These are phyloP conservation scores for Netelia fuscicornis DNA, from an alignment of 2,888 invertebrate species.

Conservation along the genomic window DNA sequence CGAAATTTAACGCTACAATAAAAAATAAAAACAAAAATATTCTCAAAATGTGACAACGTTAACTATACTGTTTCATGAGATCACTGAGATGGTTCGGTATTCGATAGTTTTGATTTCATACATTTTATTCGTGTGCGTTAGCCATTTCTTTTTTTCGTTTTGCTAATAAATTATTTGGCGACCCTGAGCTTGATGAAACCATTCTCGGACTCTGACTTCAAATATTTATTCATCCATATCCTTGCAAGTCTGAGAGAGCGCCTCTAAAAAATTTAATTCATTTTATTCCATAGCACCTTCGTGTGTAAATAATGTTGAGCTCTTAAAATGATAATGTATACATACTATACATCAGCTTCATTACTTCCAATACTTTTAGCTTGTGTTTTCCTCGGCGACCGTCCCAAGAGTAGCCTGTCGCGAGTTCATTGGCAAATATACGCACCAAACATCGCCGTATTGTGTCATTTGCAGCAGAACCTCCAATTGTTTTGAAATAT, in stretches of 20 bases:
- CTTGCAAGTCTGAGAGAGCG: neutral
- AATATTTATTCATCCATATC: slow-evolving; percentile 29
- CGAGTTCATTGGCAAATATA: slow-evolving; percentile 37
- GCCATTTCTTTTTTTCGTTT: slow-evolving; percentile 39
- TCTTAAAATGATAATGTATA: slow-evolving; percentile 33
- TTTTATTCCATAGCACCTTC: neutral
- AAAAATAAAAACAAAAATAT: slow-evolving; percentile 33
- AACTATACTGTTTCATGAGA: slow-evolving; percentile 24
- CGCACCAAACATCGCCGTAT: slow-evolving; percentile 37
- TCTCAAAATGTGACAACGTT: slow-evolving; percentile 18
- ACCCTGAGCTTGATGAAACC: slow-evolving; percentile 45
- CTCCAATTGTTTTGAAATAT: too few relatives aligned
- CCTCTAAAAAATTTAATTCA: neutral
- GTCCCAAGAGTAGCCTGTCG: slow-evolving; percentile 45
- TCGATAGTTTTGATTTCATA: neutral
- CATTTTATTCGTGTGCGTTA: slow-evolving; percentile 44
- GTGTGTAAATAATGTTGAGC: slow-evolving; percentile 39
- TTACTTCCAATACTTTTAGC: slow-evolving; percentile 34
- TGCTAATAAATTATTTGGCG: slow-evolving; percentile 40
- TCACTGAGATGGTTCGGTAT: neutral
- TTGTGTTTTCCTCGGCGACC: slow-evolving; percentile 44
- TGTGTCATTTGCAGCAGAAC: neutral
- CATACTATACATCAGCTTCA: slow-evolving; percentile 47
- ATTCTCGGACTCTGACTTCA: slow-evolving; percentile 43
- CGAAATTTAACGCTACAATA: slow-evolving; percentile 33